Evolutionary conservation across 2,888 invertebrate genomes (phyloP), one percentile per base, ranked within the genome.

Genomic region (Tetragnatha montana): DNA sequence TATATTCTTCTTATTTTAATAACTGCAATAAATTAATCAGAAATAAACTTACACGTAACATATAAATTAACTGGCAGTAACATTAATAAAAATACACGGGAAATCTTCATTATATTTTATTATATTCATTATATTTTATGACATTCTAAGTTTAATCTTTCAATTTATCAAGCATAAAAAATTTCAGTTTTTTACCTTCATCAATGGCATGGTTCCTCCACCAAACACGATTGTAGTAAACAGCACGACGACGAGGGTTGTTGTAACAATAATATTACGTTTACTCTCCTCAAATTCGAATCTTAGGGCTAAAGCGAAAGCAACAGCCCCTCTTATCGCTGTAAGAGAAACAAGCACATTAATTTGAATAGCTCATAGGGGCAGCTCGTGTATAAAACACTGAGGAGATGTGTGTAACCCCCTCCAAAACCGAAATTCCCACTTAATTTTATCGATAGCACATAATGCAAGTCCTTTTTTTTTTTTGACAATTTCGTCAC

Each of bases 251-350:
- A 99, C 98, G 19, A 99, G 95, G 0, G 99, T 99, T 0, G 98
- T 98, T 0, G 99, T 99, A 87, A 99, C 98, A 85, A 99, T 97
- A 22, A 99, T 98, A 93, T 98, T 97, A 6, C 98, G 95, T 0
- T 98, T 98, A 94, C 99, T 98, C 93, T 97, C 97, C 79, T 97
- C 97, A 92, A 98, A 96, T 92, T 97, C 97, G 93, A 99, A 95
- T 94, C 99, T 99, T 84, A 99, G 95, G 0, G 98, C 98, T n/a
- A 99, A 94, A 1, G 99, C 99, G 94, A 99, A 99, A 0, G 99
- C 98, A 93, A 99, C 98, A 7, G 99, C 99, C 51, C 99, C 99
- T 85, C 99, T 95, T 91, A 99, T 94, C 73, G 99, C 98, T 94
- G 92, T 80, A 74, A 87, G 94, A 94, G 94, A 68, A 60, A 35